phyloP scores from a whole-genome alignment of 2,888 invertebrate genomes.

The Drosophila seclusa region DNA sequence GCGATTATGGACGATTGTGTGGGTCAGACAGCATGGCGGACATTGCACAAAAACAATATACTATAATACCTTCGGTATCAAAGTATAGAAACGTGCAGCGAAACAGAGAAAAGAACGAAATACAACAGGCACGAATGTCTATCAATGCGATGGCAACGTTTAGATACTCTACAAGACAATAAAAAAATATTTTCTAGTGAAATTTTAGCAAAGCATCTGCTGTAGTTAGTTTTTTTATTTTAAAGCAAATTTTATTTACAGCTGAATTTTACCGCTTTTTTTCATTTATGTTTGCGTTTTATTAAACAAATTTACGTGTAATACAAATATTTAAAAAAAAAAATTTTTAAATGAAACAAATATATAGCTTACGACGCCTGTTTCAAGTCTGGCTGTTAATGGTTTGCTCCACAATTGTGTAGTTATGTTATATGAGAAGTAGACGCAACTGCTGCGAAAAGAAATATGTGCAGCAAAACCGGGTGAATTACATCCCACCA shows the following conservation, averaged over 20 bases:
- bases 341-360: not conserved
- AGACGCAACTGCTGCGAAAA: not conserved
- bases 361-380: not conserved
- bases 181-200: not conserved
- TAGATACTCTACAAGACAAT: conserved; percentile 1
- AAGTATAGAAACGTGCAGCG: conserved; percentile 6
- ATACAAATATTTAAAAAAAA: not conserved
- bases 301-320: not conserved
- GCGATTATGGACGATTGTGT: no score
- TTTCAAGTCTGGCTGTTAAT: not conserved
- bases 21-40: not conserved
- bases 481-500: not conserved
- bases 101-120: conserved; percentile 16
- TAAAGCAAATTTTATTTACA: not conserved
- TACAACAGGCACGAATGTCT: not conserved
- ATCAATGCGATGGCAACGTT: not conserved
- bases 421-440: not conserved
- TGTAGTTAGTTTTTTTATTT: not conserved
- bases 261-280: not conserved
- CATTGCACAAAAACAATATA: not conserved
- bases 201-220: not conserved
- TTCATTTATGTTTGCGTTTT: not conserved
- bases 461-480: not conserved
- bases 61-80: not conserved
- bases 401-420: not conserved